Base-by-base conservation (phyloP, 2,888 invertebrate species). In the Xestia xanthographa region DNA sequence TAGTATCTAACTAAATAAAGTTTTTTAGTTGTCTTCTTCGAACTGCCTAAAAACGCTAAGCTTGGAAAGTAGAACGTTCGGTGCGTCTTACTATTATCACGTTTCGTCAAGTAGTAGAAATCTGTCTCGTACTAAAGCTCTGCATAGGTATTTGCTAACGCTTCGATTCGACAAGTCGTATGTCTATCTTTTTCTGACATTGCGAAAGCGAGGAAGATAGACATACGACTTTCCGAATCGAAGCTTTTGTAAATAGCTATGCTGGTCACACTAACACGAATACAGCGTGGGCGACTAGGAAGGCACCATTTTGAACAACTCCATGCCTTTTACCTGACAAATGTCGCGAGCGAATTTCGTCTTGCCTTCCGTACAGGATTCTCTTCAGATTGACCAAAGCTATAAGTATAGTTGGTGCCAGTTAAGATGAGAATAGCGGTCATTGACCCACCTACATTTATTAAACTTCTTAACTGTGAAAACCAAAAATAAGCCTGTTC, bases 101-200 rank as follows among this genome's bases (percentile, higher is more conserved):
- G 53, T 5, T 56, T 14, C 12, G 0, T 22, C 14, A 4, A 38
- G 22, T 34, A n/a, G 75, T 43, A 22, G 0, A 14, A 62, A 50
- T 72, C 29, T 77, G 62, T 70, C 78, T 43, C 34, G 12, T 29
- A 12, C n/a, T 53, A 12, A 53, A 53, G 50, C 22, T n/a, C 34
- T 34, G 34, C 34, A 34, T 41, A 41, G 41, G 9, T 41, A 41
- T 41, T 41, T 9, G 9, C 41, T 9, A 9, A 8, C 8, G 38
- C 38, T 38, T 38, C 38, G 38, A 38, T 5, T 38, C 38, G 38
- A 5, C 38, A 38, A 38, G 38, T 38, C 8, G 38, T 38, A 38
- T 5, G 38, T 38, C 38, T 38, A 5, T 38, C 38, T 38, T 38
- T 38, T 38, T 38, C n/a, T 38, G 8, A 6, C 38, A 38, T 38